Percentiles rank a stretch among this genome's conserved stretches.
Conservation (phyloP, 2,113 vertebrate genomes). For the Lycocorax pyrrhopterus region DNA sequence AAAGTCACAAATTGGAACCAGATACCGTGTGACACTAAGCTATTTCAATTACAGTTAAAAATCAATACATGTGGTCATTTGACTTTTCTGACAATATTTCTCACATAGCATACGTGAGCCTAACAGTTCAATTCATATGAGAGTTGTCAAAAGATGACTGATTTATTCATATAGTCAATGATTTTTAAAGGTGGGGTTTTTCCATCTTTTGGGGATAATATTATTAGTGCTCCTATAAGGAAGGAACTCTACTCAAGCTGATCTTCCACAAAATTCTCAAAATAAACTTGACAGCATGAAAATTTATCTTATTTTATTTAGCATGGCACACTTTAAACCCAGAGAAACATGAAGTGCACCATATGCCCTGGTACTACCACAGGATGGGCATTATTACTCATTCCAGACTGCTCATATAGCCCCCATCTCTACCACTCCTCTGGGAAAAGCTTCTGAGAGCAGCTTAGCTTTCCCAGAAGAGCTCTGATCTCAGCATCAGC, state of each 20-base stretch:
- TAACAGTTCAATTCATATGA: neutral
- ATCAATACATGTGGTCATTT: constrained; percentile 5
- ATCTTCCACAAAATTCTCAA: neutral
- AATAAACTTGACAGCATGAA: neutral
- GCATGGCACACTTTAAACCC: neutral
- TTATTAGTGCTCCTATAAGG: neutral
- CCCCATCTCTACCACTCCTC: neutral
- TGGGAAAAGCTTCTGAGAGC: neutral
- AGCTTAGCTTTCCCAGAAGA: neutral
- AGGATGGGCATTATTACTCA: neutral
- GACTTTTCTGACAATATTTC: neutral
- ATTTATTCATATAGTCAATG: neutral
- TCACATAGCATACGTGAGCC: neutral
- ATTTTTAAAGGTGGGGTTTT: neutral
- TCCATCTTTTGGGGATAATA: neutral
- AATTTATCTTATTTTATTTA: neutral
- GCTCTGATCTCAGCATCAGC: neutral
- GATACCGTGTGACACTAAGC: neutral
- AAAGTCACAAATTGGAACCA: constrained; percentile 53
- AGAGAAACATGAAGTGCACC: neutral
- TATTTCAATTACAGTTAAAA: constrained; percentile 29
- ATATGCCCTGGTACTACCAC: neutral
- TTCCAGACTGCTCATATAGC: neutral
- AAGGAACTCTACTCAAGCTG: neutral
- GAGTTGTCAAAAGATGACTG: neutral